phyloP scores from a whole-genome alignment of 2,113 vertebrate species.

The Circaetus gallicus region DNA sequence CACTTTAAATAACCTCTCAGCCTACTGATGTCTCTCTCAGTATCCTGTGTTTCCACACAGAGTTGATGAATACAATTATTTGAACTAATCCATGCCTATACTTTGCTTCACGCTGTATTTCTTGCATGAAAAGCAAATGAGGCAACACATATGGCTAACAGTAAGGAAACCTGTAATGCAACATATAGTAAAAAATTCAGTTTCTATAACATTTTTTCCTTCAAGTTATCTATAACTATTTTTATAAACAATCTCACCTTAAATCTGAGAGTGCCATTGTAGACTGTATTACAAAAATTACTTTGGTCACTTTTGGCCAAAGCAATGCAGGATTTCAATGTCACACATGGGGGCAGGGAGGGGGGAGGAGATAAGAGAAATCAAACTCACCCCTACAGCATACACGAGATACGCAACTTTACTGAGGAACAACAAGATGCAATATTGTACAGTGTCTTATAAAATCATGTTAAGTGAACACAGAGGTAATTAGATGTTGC shows the following conservation, averaged over 20 bases:
- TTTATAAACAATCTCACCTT: not conserved
- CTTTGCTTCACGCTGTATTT: not conserved
- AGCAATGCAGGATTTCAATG: not conserved
- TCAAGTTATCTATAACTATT: not conserved
- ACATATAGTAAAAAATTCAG: not conserved
- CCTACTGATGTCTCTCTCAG: not conserved
- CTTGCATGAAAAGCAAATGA: not conserved
- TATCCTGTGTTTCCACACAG: not conserved
- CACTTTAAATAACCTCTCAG: not conserved
- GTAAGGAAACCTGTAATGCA: not conserved
- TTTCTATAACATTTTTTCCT: not conserved
- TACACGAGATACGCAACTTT: accelerated
- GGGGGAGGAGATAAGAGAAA: not conserved
- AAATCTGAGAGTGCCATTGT: not conserved
- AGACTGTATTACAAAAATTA: not conserved
- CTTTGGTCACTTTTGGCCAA: not conserved
- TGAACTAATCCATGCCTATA: not conserved
- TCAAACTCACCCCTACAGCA: not conserved
- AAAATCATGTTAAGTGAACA: not conserved
- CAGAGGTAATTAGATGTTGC: not conserved
- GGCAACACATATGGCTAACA: not conserved
- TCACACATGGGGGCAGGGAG: not conserved
- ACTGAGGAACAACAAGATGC: not conserved
- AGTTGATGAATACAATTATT: not conserved
- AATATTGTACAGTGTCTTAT: not conserved